phyloP scores from a whole-genome alignment of 2,113 vertebrate species.

The Archilochus colubris region DNA sequence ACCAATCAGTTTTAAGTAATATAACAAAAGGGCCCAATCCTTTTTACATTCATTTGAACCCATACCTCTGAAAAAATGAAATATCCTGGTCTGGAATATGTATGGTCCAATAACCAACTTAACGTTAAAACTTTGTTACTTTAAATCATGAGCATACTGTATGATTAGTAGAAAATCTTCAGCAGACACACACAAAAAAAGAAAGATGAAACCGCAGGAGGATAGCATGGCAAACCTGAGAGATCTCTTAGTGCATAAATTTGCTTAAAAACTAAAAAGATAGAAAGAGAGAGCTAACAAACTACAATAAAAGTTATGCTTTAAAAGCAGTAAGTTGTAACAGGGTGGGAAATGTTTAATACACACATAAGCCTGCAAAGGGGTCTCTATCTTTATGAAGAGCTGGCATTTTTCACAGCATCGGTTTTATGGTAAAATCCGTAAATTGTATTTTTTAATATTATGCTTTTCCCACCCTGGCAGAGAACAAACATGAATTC shows the following conservation, averaged over 20 bases:
- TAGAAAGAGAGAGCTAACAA: slow-evolving; percentile 79
- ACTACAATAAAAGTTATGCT: slow-evolving; percentile 80
- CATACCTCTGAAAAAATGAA: not conserved
- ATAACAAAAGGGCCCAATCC: not conserved
- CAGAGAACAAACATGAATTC: slow-evolving; percentile 82
- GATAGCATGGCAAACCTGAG: slow-evolving; percentile 81
- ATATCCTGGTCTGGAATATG: not conserved
- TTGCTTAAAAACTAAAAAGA: slow-evolving; percentile 73
- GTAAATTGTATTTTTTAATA: slow-evolving; percentile 50
- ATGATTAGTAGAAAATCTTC: slow-evolving; percentile 76
- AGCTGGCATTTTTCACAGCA: slow-evolving; percentile 69
- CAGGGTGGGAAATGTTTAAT: slow-evolving; percentile 84
- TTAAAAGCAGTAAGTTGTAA: slow-evolving; percentile 77
- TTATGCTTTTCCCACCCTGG: slow-evolving; percentile 82
- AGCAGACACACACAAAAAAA: slow-evolving; percentile 79
- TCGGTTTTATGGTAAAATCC: slow-evolving; percentile 73
- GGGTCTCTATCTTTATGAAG: slow-evolving; percentile 64
- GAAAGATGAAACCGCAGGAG: slow-evolving; percentile 82
- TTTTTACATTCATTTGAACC: not conserved
- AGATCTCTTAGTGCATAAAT: slow-evolving; percentile 82
- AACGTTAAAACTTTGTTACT: not conserved
- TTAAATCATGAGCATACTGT: slow-evolving; percentile 22
- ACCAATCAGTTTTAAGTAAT: not conserved
- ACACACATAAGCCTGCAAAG: slow-evolving; percentile 67
- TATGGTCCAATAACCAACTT: not conserved